phyloP scores from a whole-genome alignment of 2,113 vertebrate species.

The western clawed frog (Xenopus tropicalis) region DNA sequence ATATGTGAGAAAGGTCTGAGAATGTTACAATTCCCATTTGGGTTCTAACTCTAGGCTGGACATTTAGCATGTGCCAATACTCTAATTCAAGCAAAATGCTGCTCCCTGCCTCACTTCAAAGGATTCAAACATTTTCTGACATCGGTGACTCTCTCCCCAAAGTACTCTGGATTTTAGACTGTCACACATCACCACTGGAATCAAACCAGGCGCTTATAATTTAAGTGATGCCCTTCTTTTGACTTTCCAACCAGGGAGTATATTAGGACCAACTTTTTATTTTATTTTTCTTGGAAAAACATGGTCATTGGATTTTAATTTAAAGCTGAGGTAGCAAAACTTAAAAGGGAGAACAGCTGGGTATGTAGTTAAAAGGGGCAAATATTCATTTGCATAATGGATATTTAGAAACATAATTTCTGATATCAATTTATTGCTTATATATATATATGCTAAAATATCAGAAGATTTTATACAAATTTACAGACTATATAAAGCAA shows the following conservation, averaged over 20 bases:
- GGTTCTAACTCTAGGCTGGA: conserved; percentile 33
- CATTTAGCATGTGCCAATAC: conserved; percentile 43
- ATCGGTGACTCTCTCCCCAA: conserved; percentile 39
- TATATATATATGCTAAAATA: no score
- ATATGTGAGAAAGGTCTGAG: conserved; percentile 32
- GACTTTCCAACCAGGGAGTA: conserved; percentile 40
- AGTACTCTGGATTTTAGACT: conserved; percentile 41
- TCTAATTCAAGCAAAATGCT: conserved; percentile 45
- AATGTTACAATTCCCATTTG: conserved; percentile 40
- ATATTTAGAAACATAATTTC: no score
- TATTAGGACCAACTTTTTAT: conserved; percentile 8
- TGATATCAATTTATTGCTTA: no score
- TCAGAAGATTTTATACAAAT: no score
- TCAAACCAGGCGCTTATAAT: conserved; percentile 40
- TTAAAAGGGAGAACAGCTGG: no score
- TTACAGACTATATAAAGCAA: no score
- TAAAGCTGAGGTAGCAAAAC: background rate
- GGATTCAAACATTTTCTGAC: conserved; percentile 36
- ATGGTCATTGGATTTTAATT: conserved; percentile 18
- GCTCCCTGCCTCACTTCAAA: conserved; percentile 34
- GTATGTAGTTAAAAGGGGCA: no score
- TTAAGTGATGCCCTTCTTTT: conserved; percentile 40
- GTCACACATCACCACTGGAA: conserved; percentile 37
- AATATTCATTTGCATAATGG: no score
- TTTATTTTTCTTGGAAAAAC: conserved; percentile 24